A percentile compares a stretch with the other conserved stretches of the same genome.
phyloP scores from a whole-genome alignment of 2,113 vertebrate genomes.

The Tretioscincus oriximinensis region DNA sequence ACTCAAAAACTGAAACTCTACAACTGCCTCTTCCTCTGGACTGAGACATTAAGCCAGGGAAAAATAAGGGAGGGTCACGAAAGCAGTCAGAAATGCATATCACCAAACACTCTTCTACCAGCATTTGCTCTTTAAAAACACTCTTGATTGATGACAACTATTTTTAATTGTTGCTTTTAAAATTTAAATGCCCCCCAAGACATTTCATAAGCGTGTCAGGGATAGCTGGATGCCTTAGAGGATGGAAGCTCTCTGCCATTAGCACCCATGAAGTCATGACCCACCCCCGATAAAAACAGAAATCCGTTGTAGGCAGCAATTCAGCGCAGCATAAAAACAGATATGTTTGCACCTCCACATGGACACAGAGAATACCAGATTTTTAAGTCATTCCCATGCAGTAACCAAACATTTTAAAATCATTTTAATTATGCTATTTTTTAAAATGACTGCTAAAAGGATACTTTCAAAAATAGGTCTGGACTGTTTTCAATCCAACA shows the following conservation, averaged over 20 bases:
- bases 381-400: not conserved
- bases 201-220: slow-evolving; percentile 75
- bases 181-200: slow-evolving; percentile 79
- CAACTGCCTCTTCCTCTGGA: not conserved
- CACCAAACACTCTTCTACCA: slow-evolving; percentile 68
- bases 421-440: not conserved
- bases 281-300: slow-evolving; percentile 61
- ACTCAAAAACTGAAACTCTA: slow-evolving; percentile 5
- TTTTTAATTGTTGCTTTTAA: slow-evolving; percentile 85
- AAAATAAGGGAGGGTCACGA: not conserved
- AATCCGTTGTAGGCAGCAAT: slow-evolving; percentile 60
- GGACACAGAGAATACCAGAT: not conserved
- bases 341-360: not conserved
- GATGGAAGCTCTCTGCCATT: slow-evolving; percentile 67
- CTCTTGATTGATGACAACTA: slow-evolving; percentile 77
- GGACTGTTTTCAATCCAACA: not conserved
- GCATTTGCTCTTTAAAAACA: slow-evolving; percentile 78
- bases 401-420: not conserved
- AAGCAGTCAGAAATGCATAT: slow-evolving; percentile 53
- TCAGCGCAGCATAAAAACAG: slow-evolving; percentile 15
- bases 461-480: not conserved
- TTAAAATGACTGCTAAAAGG: slow-evolving; percentile 3
- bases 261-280: slow-evolving; percentile 52
- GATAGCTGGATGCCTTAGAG: slow-evolving; percentile 70
- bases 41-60: slow-evolving; percentile 5